Evolutionary conservation across 2,888 invertebrate species (phyloP).

Genomic region (Lycophotia porphyrea): DNA sequence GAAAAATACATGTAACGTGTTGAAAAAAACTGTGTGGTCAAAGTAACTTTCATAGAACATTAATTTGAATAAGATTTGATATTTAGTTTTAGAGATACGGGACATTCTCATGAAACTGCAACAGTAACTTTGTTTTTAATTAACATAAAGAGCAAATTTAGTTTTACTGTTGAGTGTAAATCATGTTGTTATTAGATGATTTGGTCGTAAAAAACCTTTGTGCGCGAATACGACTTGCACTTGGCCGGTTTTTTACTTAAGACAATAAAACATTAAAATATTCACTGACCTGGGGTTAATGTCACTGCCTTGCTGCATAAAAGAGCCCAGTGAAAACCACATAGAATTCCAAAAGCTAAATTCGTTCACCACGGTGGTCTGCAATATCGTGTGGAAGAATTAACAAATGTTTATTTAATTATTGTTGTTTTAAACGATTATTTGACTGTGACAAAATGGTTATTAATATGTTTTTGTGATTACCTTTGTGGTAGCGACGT

Average conservation of each 20-base stretch:
- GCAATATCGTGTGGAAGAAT: slow-evolving; percentile 70
- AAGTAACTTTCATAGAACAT: neutral
- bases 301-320: slow-evolving; percentile 99
- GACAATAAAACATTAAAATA: slow-evolving; percentile 70
- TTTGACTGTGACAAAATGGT: neutral
- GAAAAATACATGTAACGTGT: too few relatives aligned
- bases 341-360: slow-evolving; percentile 99
- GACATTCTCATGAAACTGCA: neutral
- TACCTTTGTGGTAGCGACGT: slow-evolving; percentile 78
- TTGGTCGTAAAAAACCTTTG: neutral
- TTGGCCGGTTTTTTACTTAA: slow-evolving; percentile 29
- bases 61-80: neutral
- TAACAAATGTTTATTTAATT: slow-evolving; percentile 58
- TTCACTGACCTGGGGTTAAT: slow-evolving; percentile 96
- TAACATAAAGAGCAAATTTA: neutral
- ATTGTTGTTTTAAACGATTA: slow-evolving; percentile 33
- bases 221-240: neutral
- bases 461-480: neutral
- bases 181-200: neutral
- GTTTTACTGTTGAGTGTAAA: neutral
- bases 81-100: neutral
- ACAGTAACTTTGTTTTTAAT: neutral
- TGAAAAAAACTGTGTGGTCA: neutral
- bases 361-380: slow-evolving; percentile 95
- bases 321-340: slow-evolving; percentile 99